Conservation (phyloP, 2,113 vertebrate species). For the Tauraco erythrolophus region DNA sequence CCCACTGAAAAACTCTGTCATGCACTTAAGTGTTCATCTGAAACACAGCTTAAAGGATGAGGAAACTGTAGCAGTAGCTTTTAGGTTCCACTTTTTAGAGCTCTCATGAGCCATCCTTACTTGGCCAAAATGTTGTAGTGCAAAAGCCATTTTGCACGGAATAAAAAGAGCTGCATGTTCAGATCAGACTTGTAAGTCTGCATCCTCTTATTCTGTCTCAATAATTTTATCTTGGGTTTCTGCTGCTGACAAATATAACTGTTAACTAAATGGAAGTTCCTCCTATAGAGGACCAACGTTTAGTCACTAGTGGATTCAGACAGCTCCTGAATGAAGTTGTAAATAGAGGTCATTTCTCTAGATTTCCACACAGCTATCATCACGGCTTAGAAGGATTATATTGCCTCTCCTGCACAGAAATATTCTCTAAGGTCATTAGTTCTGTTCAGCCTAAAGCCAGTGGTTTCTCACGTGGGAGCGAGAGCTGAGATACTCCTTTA, state of each 20-base stretch:
- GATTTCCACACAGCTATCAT: neutral
- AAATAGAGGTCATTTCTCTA: neutral
- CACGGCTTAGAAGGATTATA: neutral
- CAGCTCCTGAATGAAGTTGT: neutral
- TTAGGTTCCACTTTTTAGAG: neutral
- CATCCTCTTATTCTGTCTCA: neutral
- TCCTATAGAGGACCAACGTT: neutral
- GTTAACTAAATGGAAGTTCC: neutral
- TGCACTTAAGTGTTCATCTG: neutral
- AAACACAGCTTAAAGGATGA: neutral
- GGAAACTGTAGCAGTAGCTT: neutral
- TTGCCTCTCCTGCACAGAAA: neutral
- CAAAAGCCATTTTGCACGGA: neutral
- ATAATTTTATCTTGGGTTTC: neutral
- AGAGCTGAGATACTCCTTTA: neutral
- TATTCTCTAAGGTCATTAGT: neutral
- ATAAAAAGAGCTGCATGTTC: neutral
- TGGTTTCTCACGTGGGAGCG: neutral
- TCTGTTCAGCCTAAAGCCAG: neutral
- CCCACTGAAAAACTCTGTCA: neutral
- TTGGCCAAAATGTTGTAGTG: neutral
- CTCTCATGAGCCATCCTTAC: neutral
- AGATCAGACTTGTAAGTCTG: neutral
- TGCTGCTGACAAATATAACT: neutral
- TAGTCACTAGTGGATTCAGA: neutral